Conservation (phyloP, 2,797 vertebrate genomes). For the Gymnothorax javanicus region DNA sequence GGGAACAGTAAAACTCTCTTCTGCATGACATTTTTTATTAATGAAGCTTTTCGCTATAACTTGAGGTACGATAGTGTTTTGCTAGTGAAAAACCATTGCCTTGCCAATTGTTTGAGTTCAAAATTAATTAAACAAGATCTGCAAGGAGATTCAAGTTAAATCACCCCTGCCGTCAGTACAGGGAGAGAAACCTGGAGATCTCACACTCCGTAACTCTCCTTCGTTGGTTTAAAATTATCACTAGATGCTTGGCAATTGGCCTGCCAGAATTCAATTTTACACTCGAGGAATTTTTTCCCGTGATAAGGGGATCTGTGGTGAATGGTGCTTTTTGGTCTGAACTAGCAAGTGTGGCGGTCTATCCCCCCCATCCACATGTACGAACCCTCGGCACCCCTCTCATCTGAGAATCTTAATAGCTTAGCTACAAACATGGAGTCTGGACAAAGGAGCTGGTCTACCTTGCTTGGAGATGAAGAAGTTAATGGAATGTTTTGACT, state of each 20-base stretch:
- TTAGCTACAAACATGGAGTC: not conserved
- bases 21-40: constrained; percentile 28
- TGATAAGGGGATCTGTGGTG: constrained; percentile 13
- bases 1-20: constrained; percentile 6
- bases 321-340: not conserved
- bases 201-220: constrained; percentile 40
- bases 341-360: not conserved
- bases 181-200: not conserved
- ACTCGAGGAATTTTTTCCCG: constrained; percentile 60
- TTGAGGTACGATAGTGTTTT: not conserved
- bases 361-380: not conserved
- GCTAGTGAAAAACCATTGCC: not conserved
- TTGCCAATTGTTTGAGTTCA: not conserved
- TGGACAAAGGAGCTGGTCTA: not conserved
- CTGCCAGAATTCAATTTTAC: constrained; percentile 68
- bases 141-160: constrained; percentile 4
- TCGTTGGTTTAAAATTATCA: constrained; percentile 42
- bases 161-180: constrained; percentile 19
- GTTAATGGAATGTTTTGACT: not conserved
- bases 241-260: constrained; percentile 38
- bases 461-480: not conserved
- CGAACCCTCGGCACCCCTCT: not conserved
- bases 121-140: not conserved
- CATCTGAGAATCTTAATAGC: not conserved
- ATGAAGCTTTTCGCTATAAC: not conserved